Evolutionary conservation across 2,888 invertebrate species (phyloP), one percentile per base, ranked within the genome.

Genomic region (Luperina testacea): DNA sequence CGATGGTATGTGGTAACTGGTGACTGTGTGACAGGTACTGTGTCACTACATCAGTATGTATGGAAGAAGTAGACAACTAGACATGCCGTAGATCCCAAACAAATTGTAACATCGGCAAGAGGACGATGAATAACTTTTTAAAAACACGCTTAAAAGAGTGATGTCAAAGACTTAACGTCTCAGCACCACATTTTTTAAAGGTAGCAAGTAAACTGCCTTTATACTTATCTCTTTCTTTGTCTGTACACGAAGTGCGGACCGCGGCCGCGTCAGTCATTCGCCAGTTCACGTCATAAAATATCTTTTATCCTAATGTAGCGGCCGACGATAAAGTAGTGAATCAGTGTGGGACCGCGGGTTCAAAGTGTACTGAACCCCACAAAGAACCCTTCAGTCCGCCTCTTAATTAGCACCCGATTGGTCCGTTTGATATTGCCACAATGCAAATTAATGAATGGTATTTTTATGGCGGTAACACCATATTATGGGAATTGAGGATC

Each of bases 351-450:
- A 70, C 69, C 80, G 38, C 83, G 89, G 84, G 92, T 92, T 93
- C 92, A 92, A 90, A 93, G 93, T 88, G 92, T 88, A 92, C 83
- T 93, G 93, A 92, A 92, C 91, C 86, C 90, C 83, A 92, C 91
- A 91, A 90, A 92, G 93, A 90, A 87, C 90, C 91, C 92, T 91
- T 90, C 90, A 82, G 90, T 86, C 88, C 82, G 86, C 80, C 84
- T 90, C 90, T 89, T 92, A 94, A 94, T 94, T 94, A 93, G 90
- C 90, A 85, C 90, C 87, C 90, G 89, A 90, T 91, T 90, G 89
- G 89, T 89, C 86, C 88, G 83, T 87, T 81, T 68, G 63, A 82
- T 82, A 81, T 79, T 72, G 69, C 77, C 45, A 70, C 79, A 82
- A 85, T 75, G 68, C 70, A 83, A 79, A 81, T 89, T 76, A 89